Percentiles rank a stretch among this genome's conserved stretches.
Conservation (phyloP, 1,140 invertebrate species). For the Trachelipus rathkii region DNA sequence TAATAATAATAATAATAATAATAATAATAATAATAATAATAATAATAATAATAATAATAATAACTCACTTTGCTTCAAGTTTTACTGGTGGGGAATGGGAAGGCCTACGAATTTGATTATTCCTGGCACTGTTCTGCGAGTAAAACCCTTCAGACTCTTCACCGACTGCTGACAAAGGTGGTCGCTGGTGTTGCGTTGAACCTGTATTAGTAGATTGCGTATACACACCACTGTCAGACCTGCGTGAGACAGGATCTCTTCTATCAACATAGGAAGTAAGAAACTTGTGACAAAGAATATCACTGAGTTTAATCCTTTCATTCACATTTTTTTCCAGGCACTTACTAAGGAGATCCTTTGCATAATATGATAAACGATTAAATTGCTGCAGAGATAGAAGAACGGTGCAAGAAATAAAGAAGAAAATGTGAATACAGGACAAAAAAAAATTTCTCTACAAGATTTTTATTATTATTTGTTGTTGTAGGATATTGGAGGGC, state of each 20-base stretch:
- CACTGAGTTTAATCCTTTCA: slow-evolving; percentile 70
- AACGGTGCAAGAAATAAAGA: neutral
- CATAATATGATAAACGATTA: neutral
- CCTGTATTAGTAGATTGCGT: slow-evolving; percentile 31
- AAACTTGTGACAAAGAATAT: slow-evolving; percentile 76
- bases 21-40: too few relatives aligned
- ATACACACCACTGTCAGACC: slow-evolving; percentile 38
- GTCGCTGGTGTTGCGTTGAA: slow-evolving; percentile 24
- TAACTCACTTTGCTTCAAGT: neutral
- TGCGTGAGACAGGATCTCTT: slow-evolving; percentile 45
- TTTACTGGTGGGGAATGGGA: neutral
- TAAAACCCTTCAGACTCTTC: neutral
- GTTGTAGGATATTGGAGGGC: too few relatives aligned
- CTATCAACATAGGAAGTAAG: slow-evolving; percentile 50
- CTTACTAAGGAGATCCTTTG: slow-evolving; percentile 69
- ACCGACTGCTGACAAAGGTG: slow-evolving; percentile 25
- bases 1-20: too few relatives aligned
- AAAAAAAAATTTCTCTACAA: too few relatives aligned
- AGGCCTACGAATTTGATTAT: neutral
- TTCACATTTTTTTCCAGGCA: slow-evolving; percentile 82
- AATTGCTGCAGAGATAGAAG: too few relatives aligned
- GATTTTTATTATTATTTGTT: too few relatives aligned
- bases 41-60: too few relatives aligned
- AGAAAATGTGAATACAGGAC: neutral
- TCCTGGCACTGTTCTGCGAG: neutral